phyloP scores from a whole-genome alignment of 2,888 invertebrate genomes.

The Mechanitis messenoides region DNA sequence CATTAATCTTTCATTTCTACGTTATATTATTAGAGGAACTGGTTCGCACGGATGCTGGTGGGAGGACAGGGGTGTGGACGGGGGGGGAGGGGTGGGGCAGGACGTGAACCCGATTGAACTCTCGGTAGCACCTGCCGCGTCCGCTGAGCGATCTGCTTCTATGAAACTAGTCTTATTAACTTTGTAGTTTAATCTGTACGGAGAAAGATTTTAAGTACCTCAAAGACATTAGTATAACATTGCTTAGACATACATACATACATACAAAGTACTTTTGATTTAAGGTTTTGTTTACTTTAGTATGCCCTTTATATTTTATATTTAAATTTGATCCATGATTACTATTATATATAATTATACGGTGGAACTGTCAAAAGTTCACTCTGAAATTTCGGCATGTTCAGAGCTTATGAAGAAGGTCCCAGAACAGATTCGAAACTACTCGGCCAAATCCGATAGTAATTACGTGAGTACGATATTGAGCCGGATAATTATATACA shows the following conservation, averaged over 20 bases:
- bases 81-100: slow-evolving; percentile 34
- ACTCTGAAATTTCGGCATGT: too few relatives aligned
- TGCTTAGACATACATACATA: slow-evolving; percentile 4
- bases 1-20: slow-evolving; percentile 77
- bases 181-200: slow-evolving; percentile 6
- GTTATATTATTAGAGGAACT: slow-evolving; percentile 76
- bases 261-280: slow-evolving; percentile 8
- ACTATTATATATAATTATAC: too few relatives aligned
- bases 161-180: slow-evolving; percentile 24
- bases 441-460: too few relatives aligned
- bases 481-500: too few relatives aligned
- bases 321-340: too few relatives aligned
- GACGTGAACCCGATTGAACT: slow-evolving; percentile 71
- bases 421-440: too few relatives aligned
- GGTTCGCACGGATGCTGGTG: slow-evolving; percentile 73
- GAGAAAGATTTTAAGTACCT: background rate
- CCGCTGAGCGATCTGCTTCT: slow-evolving; percentile 42
- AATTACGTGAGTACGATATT: too few relatives aligned
- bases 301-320: too few relatives aligned
- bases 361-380: too few relatives aligned
- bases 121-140: slow-evolving; percentile 73
- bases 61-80: slow-evolving; percentile 33
- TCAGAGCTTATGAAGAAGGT: too few relatives aligned
- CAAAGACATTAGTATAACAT: background rate
- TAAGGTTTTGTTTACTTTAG: background rate